phyloP scores from a whole-genome alignment of 2,113 vertebrate species.

The Tringa solitaria region DNA sequence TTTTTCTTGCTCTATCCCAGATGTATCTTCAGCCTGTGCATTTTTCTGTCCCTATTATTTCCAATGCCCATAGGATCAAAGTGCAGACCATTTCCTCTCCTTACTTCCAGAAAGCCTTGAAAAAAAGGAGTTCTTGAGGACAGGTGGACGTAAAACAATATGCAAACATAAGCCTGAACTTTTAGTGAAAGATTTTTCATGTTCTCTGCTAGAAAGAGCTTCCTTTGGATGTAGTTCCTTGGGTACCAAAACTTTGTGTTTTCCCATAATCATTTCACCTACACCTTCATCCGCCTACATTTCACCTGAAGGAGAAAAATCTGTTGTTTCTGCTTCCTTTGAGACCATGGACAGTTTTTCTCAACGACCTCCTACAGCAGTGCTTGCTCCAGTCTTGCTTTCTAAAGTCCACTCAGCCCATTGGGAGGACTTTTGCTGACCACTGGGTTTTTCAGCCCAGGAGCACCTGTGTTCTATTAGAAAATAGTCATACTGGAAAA shows the following conservation, averaged over 20 bases:
- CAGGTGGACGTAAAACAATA: neutral
- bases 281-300: neutral
- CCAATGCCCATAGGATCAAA: neutral
- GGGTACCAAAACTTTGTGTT: neutral
- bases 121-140: neutral
- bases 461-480: neutral
- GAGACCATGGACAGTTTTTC: neutral
- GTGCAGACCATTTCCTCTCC: neutral
- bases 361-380: neutral
- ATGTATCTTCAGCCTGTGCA: neutral
- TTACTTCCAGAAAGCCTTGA: neutral
- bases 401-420: neutral
- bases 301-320: neutral
- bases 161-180: accelerated
- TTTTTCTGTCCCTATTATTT: neutral
- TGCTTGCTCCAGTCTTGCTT: neutral
- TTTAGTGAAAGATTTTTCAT: neutral
- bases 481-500: neutral
- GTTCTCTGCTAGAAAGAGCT: neutral
- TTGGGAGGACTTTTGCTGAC: neutral
- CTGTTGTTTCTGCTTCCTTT: neutral
- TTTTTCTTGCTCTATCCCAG: neutral
- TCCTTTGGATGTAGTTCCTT: neutral
- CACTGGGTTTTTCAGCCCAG: neutral
- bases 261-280: neutral